Base-by-base conservation (phyloP, 2,797 vertebrate genomes). In the Ispidina picta region DNA sequence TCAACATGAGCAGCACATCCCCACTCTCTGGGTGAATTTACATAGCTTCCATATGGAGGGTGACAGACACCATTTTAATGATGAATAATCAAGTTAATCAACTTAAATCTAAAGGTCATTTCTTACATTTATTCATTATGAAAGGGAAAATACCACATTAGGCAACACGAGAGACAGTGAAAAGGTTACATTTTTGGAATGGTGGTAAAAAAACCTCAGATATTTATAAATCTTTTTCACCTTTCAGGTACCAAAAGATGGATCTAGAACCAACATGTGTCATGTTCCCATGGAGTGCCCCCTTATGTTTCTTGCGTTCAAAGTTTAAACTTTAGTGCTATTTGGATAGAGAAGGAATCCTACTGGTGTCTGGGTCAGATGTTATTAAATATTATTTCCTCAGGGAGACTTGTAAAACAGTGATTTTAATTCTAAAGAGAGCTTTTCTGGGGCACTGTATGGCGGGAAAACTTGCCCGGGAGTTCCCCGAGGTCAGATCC, bases 41-140 rank as follows among this genome's bases (percentile, higher is more conserved):
- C 28, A 31, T 70, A 15, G 6, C 82, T 84, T 83, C 52, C 22
- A 43, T 79, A 68, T 43, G 54, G 60, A 82, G 5, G 18, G 26
- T 56, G 49, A 52, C 70, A 94, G 33, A 90, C 89, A 92, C 44
- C 16, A 76, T 49, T 93, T 93, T 71, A 86, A 56, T 88, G 73
- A 78, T 63, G 52, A 91, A 74, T 79, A 88, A 81, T 62, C 65
- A 75, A 93, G 33, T 48, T 62, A 83, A 66, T 87, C 12, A 84
- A 59, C 44, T 73, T 76, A 88, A 92, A 86, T 59, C 26, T 70
- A 88, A 89, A 73, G 56, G 63, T 88, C 25, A 76, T 41, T 86
- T 88, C 11, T 55, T 86, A 66, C 18, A 88, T 86, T 76, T 90
- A 76, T 70, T 86, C 60, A 64, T 26, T 73, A 73, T 54, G 68